phyloP scores from a whole-genome alignment of 2,113 vertebrate genomes.

The Physeter macrocephalus region DNA sequence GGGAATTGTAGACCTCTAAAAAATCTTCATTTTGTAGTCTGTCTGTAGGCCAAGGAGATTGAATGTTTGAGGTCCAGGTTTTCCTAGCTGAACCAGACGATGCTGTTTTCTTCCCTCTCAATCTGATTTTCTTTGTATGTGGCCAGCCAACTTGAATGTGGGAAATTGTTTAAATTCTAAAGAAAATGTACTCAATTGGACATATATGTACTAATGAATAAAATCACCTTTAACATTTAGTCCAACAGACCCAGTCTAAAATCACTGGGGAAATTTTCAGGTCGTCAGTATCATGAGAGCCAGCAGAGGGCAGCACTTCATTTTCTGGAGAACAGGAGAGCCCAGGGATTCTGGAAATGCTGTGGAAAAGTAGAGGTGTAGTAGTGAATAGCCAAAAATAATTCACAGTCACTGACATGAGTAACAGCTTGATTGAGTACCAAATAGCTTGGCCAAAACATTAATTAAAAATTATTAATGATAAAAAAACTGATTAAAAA shows the following conservation, averaged over 20 bases:
- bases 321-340: not conserved
- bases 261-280: not conserved
- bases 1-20: not conserved
- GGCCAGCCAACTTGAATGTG: not conserved
- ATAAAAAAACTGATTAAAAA: not conserved
- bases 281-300: not conserved
- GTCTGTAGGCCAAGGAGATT: not conserved
- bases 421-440: not conserved
- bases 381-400: not conserved
- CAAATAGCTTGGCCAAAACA: not conserved
- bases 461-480: not conserved
- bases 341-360: not conserved
- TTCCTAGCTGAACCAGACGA: not conserved
- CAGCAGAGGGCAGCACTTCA: constrained; percentile 62
- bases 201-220: not conserved
- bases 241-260: not conserved
- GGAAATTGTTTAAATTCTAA: not conserved
- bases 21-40: not conserved
- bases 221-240: not conserved
- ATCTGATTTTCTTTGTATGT: not conserved
- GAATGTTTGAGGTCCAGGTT: not conserved
- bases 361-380: not conserved
- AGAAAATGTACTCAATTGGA: not conserved
- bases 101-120: not conserved
- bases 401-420: not conserved